Conservation (phyloP, 2,797 vertebrate species). For the Ciconia nigra region DNA sequence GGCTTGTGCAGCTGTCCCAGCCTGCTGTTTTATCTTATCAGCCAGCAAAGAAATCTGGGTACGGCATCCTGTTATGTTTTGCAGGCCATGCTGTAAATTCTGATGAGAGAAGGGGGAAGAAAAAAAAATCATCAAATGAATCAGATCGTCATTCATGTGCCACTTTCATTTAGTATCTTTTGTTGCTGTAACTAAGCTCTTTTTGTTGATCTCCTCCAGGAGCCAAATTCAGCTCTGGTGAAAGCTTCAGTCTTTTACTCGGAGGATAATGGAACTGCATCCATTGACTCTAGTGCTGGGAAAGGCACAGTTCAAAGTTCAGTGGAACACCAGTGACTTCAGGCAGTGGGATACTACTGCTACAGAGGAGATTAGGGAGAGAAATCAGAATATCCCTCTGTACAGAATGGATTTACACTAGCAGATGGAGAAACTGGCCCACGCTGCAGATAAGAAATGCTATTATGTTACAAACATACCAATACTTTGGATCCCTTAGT, state of each 20-base stretch:
- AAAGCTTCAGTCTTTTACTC: background rate
- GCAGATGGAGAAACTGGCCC: background rate
- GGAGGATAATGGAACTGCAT: background rate
- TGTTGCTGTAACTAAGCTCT: constrained; percentile 30
- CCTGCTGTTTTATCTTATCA: constrained; percentile 53
- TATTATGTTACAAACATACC: background rate
- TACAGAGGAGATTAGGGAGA: background rate
- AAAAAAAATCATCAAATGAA: background rate
- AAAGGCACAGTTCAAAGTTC: constrained; percentile 5
- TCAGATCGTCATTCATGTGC: background rate
- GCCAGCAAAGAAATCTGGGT: constrained; percentile 52
- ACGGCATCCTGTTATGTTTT: constrained; percentile 36
- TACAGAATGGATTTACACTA: background rate
- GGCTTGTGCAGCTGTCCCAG: background rate
- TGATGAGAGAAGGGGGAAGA: constrained; percentile 21
- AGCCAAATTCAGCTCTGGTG: background rate
- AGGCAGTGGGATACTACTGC: background rate
- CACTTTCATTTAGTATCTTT: background rate
- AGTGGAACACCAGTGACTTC: background rate
- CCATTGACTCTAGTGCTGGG: background rate
- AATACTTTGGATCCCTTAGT: background rate
- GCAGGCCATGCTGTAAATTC: constrained; percentile 68
- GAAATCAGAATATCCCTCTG: background rate
- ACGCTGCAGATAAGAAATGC: background rate
- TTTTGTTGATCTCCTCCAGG: background rate